Percentiles rank a stretch among this genome's conserved stretches.
Conservation (phyloP, 2,113 vertebrate genomes). For the Bos javanicus region DNA sequence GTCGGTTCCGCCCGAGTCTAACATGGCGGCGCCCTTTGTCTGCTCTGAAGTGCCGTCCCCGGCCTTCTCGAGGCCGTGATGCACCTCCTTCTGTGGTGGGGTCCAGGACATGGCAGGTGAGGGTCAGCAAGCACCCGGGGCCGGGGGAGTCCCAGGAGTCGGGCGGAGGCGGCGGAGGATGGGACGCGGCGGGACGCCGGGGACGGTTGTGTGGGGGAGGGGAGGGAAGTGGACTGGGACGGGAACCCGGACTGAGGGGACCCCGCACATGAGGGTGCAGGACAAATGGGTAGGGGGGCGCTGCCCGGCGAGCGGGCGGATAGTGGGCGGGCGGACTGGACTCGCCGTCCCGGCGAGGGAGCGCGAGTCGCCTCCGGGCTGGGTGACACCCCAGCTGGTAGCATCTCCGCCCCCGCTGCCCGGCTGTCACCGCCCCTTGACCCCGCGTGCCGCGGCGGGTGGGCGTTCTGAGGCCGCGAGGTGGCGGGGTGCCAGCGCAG, state of each 20-base stretch:
- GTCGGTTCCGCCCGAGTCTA: conserved; percentile 81
- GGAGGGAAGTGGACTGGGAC: neutral
- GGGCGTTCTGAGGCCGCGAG: conserved; percentile 42
- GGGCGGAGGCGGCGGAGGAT: neutral
- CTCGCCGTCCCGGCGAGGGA: neutral
- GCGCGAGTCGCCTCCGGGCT: neutral
- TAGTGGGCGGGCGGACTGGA: neutral
- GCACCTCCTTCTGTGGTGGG: conserved; percentile 52
- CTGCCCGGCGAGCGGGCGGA: neutral
- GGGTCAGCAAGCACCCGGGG: neutral
- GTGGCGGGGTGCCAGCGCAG: neutral
- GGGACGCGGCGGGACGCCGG: neutral
- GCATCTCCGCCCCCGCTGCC: conserved; percentile 50
- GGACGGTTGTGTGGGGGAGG: conserved; percentile 62
- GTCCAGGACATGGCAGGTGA: conserved; percentile 75
- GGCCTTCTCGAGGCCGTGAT: conserved; percentile 71
- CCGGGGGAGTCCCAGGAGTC: neutral
- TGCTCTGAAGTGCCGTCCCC: conserved; percentile 69
- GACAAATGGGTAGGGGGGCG: no score
- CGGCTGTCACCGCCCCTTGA: conserved; percentile 65
- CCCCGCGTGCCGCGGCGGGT: conserved; percentile 54
- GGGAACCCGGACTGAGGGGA: neutral
- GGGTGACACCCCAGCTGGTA: conserved; percentile 54
- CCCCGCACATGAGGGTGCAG: neutral
- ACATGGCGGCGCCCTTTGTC: conserved; percentile 87